Evolutionary conservation across 2,888 invertebrate genomes (phyloP).

Genomic region (Temnothorax ravouxi): DNA sequence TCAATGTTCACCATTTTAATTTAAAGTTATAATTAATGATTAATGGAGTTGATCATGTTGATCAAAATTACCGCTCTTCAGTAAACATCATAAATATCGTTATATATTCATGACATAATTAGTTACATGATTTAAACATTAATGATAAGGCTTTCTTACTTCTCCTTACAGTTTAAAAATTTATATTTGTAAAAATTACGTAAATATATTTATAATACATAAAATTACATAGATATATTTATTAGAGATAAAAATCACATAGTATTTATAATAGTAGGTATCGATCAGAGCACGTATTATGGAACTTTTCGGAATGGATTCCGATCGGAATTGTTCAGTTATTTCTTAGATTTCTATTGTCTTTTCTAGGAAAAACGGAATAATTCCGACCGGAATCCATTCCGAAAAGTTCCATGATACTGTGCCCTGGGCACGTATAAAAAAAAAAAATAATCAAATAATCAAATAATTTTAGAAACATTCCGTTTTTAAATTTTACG

Average conservation of each 20-base stretch:
- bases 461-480: constrained; percentile 1
- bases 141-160: neutral
- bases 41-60: neutral
- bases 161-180: neutral
- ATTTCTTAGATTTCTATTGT: too few relatives aligned
- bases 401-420: too few relatives aligned
- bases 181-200: neutral
- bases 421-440: too few relatives aligned
- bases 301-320: too few relatives aligned
- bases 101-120: neutral
- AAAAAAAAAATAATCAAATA: too few relatives aligned
- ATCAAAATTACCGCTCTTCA: neutral
- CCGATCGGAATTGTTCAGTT: too few relatives aligned
- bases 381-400: too few relatives aligned
- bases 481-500: neutral
- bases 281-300: too few relatives aligned
- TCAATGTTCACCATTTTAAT: neutral
- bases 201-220: neutral
- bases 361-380: too few relatives aligned
- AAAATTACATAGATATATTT: neutral
- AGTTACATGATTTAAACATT: neutral
- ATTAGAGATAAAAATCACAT: neutral
- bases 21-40: neutral
- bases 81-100: neutral
- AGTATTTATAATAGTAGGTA: neutral